Evolutionary conservation across 2,797 vertebrate species (phyloP).

Genomic region (Squalus acanthias): DNA sequence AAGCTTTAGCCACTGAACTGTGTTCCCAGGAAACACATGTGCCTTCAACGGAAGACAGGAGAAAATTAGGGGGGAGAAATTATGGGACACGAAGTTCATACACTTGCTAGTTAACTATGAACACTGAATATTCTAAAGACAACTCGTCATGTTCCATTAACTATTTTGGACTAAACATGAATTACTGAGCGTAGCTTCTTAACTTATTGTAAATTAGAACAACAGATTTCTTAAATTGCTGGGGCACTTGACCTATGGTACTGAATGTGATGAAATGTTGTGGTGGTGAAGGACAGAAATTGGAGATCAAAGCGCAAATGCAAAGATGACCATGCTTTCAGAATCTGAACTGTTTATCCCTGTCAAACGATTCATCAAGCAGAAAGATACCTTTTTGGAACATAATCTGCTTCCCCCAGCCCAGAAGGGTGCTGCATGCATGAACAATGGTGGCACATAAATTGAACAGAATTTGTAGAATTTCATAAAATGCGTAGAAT

Average conservation of each 20-base stretch:
- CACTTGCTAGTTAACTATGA: background rate
- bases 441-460: background rate
- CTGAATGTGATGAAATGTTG: background rate
- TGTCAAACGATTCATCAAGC: background rate
- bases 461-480: background rate
- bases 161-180: background rate
- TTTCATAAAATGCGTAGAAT: background rate
- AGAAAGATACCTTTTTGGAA: background rate
- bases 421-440: background rate
- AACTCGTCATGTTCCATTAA: background rate
- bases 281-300: background rate
- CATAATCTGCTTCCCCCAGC: background rate
- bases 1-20: background rate
- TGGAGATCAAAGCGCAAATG: background rate
- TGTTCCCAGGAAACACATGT: background rate
- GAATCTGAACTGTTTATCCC: background rate
- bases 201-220: background rate
- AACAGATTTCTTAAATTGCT: background rate
- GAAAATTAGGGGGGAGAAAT: background rate
- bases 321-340: background rate
- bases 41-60: background rate
- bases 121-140: background rate
- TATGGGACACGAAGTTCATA: too few relatives aligned
- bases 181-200: background rate
- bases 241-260: background rate